A percentile compares a stretch with the other conserved stretches of the same genome.
These are phyloP conservation scores for Tachycineta bicolor DNA, from an alignment of 2,113 vertebrate species.

Conservation along the genomic window DNA sequence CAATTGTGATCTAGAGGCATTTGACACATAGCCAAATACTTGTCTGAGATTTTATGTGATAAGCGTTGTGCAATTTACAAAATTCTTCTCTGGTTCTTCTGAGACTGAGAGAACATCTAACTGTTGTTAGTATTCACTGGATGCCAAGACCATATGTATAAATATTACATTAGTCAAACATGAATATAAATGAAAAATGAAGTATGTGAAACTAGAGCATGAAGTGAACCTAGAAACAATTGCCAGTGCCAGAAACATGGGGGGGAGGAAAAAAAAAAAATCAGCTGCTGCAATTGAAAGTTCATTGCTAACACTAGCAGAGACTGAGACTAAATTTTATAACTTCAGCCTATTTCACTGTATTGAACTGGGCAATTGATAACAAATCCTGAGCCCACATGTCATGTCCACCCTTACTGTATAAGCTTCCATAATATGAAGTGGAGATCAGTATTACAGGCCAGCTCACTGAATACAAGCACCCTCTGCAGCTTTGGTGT, in stretches of 20 bases:
- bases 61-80: constrained; percentile 44
- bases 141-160: constrained; percentile 49
- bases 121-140: constrained; percentile 28
- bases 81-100: constrained; percentile 42
- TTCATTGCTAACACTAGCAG: neutral
- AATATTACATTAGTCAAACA: constrained; percentile 49
- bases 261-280: neutral
- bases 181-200: constrained; percentile 50
- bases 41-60: constrained; percentile 21
- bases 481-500: neutral
- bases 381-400: neutral
- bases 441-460: neutral
- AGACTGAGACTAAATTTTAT: neutral
- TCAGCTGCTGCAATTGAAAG: neutral
- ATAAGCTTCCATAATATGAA: neutral
- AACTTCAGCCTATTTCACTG: neutral
- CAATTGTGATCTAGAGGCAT: neutral
- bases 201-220: neutral
- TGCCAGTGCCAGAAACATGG: neutral
- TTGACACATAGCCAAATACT: constrained; percentile 32
- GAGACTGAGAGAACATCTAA: constrained; percentile 14
- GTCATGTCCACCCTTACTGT: neutral
- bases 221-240: constrained; percentile 8
- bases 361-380: neutral
- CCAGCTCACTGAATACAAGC: neutral